Evolutionary conservation across 2,888 invertebrate genomes (phyloP).

Genomic region (Phortica okadai): DNA sequence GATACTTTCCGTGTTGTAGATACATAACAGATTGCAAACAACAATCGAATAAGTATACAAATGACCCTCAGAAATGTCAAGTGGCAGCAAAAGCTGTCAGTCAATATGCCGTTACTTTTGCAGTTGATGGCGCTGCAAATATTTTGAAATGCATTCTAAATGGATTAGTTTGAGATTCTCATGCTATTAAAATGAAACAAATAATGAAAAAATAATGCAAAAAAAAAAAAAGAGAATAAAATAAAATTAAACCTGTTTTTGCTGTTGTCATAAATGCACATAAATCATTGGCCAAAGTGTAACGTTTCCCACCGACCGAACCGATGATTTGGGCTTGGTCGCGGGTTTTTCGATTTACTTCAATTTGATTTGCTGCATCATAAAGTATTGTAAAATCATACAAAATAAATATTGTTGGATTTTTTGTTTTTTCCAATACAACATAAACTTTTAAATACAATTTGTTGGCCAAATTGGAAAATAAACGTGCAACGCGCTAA

Average conservation of each 20-base stretch:
- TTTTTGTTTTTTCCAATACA: not conserved
- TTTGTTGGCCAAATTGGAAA: not conserved
- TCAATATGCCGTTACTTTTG: not conserved
- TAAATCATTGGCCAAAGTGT: conserved; percentile 3
- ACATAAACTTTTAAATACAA: not conserved
- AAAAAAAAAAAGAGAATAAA: not conserved
- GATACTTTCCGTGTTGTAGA: too few relatives aligned
- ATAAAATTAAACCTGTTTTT: not conserved
- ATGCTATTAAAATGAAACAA: conserved; percentile 20
- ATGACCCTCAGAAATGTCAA: too few relatives aligned
- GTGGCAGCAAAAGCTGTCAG: too few relatives aligned
- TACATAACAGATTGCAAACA: too few relatives aligned
- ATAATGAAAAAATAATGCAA: conserved; percentile 14
- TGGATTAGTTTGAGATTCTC: not conserved
- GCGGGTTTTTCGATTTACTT: not conserved
- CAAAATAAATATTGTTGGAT: not conserved
- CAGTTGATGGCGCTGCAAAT: not conserved
- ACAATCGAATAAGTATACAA: too few relatives aligned
- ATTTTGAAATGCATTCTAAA: not conserved
- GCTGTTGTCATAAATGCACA: not conserved
- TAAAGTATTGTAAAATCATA: not conserved
- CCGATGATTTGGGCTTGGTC: not conserved
- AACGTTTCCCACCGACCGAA: not conserved
- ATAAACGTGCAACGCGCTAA: not conserved
- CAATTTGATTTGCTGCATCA: conserved; percentile 1